Evolutionary conservation across 23 tunicate species (phyloP).

Genomic region (Styela clava): DNA sequence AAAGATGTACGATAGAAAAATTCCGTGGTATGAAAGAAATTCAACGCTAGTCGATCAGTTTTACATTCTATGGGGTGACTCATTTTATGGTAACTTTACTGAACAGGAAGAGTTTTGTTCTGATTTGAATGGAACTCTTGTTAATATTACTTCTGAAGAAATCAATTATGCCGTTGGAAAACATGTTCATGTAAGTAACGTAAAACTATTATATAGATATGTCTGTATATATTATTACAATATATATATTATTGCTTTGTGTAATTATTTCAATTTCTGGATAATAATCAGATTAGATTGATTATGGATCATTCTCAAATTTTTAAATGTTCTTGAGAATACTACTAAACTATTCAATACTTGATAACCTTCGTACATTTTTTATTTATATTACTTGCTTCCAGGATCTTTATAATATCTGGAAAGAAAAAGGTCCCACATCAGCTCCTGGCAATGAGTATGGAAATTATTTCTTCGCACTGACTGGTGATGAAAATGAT

Average conservation of each 20-base stretch:
- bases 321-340: too few relatives aligned
- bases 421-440: neutral
- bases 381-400: too few relatives aligned
- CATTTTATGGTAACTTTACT: conserved; percentile 5
- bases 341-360: too few relatives aligned
- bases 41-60: neutral
- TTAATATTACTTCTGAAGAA: conserved; percentile 14
- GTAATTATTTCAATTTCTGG: neutral
- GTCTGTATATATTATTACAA: too few relatives aligned
- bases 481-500: neutral
- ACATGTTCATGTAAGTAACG: conserved; percentile 8
- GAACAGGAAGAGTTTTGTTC: neutral
- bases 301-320: neutral
- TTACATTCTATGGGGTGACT: conserved; percentile 20
- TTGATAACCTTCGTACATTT: too few relatives aligned
- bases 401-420: neutral
- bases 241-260: too few relatives aligned
- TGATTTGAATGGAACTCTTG: conserved; percentile 16
- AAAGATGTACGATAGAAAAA: neutral
- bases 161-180: conserved; percentile 14
- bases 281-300: neutral
- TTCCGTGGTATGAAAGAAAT: neutral
- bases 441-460: neutral
- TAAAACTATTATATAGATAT: too few relatives aligned
- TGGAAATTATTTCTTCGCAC: conserved; percentile 1